Conservation (phyloP, 64 coral and sea anemone species). For the Montipora foliosa region DNA sequence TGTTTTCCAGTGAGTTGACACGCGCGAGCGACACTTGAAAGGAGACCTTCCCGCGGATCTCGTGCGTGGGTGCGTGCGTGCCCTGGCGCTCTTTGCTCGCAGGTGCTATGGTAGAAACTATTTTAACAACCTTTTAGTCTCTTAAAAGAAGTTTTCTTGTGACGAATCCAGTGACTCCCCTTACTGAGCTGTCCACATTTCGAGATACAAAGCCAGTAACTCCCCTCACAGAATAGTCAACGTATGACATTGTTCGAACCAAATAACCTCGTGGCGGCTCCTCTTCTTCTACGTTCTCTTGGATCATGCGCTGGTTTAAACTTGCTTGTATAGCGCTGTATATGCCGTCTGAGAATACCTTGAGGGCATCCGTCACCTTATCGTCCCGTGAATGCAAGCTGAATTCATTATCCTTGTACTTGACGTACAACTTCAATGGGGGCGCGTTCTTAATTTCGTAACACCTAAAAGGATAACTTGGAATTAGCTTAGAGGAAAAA, state of each 20-base stretch:
- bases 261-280: not conserved
- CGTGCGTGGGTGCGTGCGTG: too few relatives aligned
- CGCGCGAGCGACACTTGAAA: too few relatives aligned
- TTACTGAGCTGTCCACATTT: not conserved
- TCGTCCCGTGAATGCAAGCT: conserved; percentile 15
- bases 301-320: not conserved
- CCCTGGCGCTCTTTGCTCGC: too few relatives aligned
- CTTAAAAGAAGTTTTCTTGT: not conserved
- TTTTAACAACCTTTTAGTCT: not conserved
- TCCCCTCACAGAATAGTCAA: not conserved
- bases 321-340: not conserved
- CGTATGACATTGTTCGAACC: not conserved
- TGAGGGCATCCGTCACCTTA: not conserved
- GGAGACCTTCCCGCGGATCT: too few relatives aligned
- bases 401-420: conserved; percentile 4
- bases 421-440: conserved; percentile 19
- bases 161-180: not conserved
- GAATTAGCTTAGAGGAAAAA: too few relatives aligned
- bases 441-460: conserved; percentile 4
- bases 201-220: not conserved
- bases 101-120: not conserved
- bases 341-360: not conserved
- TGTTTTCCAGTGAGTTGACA: too few relatives aligned
- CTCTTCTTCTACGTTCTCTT: not conserved
- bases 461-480: not conserved